Evolutionary conservation across 2,888 invertebrate species (phyloP).

Genomic region (Lordiphosa fenestrarum): DNA sequence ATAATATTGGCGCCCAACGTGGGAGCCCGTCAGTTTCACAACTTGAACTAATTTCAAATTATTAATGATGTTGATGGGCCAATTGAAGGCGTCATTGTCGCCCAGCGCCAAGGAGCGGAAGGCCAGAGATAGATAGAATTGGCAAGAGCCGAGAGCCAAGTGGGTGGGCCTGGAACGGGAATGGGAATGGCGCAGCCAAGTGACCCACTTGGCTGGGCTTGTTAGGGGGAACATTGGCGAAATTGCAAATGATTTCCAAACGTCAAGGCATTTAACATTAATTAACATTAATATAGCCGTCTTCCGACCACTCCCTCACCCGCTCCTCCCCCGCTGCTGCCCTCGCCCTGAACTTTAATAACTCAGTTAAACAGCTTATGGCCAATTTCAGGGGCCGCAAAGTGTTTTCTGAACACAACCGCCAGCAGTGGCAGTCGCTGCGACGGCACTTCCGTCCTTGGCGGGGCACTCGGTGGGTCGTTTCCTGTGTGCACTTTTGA

Average conservation of each 20-base stretch:
- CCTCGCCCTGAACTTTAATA: constrained; percentile 30
- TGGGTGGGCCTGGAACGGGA: neutral
- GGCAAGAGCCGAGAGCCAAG: neutral
- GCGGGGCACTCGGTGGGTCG: neutral
- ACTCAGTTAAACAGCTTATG: constrained; percentile 54
- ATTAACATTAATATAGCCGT: constrained; percentile 41
- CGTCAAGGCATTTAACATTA: constrained; percentile 44
- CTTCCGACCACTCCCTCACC: constrained; percentile 8
- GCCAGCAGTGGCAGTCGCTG: constrained; percentile 1
- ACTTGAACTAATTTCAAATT: constrained; percentile 20
- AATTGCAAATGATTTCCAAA: constrained; percentile 31
- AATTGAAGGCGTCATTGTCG: constrained; percentile 11
- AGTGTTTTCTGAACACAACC: constrained; percentile 16
- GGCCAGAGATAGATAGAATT: neutral
- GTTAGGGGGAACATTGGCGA: neutral
- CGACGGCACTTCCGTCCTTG: constrained; percentile 1
- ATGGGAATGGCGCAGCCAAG: neutral
- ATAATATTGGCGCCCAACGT: constrained; percentile 10
- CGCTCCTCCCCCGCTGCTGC: neutral
- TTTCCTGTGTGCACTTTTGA: constrained; percentile 41
- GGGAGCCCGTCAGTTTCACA: constrained; percentile 9
- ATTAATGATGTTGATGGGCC: constrained; percentile 29
- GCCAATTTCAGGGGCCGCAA: constrained; percentile 40
- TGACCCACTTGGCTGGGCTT: constrained; percentile 12
- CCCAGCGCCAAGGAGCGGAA: neutral